Evolutionary conservation across 2,888 invertebrate species (phyloP).

Genomic region (Psylliodes chrysocephalus): DNA sequence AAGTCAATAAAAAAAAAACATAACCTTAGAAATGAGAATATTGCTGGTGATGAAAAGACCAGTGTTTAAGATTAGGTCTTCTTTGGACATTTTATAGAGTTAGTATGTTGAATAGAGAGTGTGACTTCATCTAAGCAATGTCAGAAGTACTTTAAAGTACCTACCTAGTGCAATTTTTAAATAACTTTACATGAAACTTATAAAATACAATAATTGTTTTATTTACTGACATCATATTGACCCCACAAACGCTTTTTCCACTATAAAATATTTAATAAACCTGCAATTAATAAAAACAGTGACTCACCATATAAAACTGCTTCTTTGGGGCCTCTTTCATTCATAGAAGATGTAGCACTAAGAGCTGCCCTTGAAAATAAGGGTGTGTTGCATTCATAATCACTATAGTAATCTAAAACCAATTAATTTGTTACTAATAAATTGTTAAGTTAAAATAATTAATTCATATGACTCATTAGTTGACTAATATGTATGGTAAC

Average conservation of each 20-base stretch:
- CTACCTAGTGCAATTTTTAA: no score
- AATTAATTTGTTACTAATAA: conserved; percentile 1
- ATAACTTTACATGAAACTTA: no score
- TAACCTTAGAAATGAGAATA: no score
- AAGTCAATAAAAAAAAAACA: no score
- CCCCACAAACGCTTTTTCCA: not conserved
- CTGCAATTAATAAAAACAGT: conserved; percentile 9
- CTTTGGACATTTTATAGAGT: no score
- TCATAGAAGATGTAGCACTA: conserved; percentile 82
- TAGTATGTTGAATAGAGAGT: no score
- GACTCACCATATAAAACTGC: conserved; percentile 85
- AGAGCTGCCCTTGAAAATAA: conserved; percentile 78
- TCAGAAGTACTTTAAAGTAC: no score
- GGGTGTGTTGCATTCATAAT: conserved; percentile 84
- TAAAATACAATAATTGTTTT: no score
- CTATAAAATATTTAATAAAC: conserved; percentile 5
- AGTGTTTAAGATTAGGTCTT: no score
- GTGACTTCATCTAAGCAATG: no score
- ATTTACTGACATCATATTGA: no score
- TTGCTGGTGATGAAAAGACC: no score
- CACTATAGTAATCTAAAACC: conserved; percentile 66
- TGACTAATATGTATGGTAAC: not conserved
- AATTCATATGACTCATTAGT: conserved; percentile 22
- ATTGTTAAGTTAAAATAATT: conserved; percentile 10
- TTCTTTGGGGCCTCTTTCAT: conserved; percentile 86